These are phyloP conservation scores for Mastomys natalensis DNA, from an alignment of 2,113 vertebrate species.

Conservation along the genomic window DNA sequence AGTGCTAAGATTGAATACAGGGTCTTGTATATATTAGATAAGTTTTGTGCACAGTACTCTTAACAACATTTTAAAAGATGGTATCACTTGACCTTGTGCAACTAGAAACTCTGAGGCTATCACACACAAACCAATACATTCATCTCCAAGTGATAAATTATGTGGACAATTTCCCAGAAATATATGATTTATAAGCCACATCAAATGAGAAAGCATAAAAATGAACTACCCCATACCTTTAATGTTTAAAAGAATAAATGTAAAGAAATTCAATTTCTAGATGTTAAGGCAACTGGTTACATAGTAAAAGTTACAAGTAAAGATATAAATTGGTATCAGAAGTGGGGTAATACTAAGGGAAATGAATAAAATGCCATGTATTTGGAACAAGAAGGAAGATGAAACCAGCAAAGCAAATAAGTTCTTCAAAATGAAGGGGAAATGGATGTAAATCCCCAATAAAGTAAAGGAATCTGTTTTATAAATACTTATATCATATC, in stretches of 20 bases:
- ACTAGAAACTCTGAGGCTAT: not conserved
- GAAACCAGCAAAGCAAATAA: not conserved
- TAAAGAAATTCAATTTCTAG: not conserved
- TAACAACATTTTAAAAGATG: not conserved
- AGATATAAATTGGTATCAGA: not conserved
- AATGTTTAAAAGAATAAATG: not conserved
- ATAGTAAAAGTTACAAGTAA: not conserved
- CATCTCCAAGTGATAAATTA: not conserved
- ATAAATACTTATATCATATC: not conserved
- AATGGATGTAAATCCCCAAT: not conserved
- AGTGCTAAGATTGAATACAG: not conserved
- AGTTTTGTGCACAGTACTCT: not conserved
- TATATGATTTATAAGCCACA: accelerated
- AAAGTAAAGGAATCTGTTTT: not conserved
- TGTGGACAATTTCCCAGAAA: not conserved
- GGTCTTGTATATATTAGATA: not conserved
- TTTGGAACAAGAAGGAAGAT: not conserved
- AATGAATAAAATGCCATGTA: not conserved
- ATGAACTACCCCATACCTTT: not conserved
- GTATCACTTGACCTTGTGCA: not conserved
- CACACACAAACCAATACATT: not conserved
- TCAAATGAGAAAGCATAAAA: not conserved
- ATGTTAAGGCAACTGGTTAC: not conserved
- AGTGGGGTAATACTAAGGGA: not conserved
- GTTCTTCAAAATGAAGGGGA: not conserved